phyloP scores from a whole-genome alignment of 2,113 vertebrate genomes.

The Lagopus muta region DNA sequence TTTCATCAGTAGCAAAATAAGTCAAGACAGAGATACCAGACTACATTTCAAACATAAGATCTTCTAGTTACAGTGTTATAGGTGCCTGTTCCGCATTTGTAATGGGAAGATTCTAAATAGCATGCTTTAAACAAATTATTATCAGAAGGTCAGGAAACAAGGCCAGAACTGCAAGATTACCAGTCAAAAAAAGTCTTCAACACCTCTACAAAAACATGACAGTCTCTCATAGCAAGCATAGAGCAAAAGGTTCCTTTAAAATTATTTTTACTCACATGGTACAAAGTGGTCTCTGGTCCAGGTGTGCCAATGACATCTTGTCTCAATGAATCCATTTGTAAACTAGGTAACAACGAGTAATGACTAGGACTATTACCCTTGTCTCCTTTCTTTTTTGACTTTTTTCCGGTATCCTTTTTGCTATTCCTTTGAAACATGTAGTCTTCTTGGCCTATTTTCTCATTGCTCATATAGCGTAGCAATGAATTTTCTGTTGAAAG shows the following conservation, averaged over 20 bases:
- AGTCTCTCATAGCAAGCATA: neutral
- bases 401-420: constrained; percentile 92
- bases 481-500: constrained; percentile 88
- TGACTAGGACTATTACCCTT: constrained; percentile 94
- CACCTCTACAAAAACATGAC: neutral
- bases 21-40: neutral
- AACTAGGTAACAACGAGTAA: constrained; percentile 89
- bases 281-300: constrained; percentile 89
- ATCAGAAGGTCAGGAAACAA: neutral
- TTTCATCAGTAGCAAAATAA: neutral
- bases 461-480: constrained; percentile 93
- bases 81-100: neutral
- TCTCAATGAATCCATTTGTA: constrained; percentile 92
- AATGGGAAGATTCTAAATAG: neutral
- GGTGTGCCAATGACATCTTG: constrained; percentile 92
- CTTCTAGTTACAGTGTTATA: neutral
- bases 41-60: neutral
- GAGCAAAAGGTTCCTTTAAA: neutral
- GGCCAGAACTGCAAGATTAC: neutral
- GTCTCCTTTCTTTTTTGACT: constrained; percentile 94
- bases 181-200: neutral
- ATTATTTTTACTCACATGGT: constrained; percentile 86
- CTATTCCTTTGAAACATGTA: constrained; percentile 93
- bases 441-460: constrained; percentile 90
- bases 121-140: neutral